Conservation (phyloP, 2,797 vertebrate genomes). For the Novumbra hubbsi region DNA sequence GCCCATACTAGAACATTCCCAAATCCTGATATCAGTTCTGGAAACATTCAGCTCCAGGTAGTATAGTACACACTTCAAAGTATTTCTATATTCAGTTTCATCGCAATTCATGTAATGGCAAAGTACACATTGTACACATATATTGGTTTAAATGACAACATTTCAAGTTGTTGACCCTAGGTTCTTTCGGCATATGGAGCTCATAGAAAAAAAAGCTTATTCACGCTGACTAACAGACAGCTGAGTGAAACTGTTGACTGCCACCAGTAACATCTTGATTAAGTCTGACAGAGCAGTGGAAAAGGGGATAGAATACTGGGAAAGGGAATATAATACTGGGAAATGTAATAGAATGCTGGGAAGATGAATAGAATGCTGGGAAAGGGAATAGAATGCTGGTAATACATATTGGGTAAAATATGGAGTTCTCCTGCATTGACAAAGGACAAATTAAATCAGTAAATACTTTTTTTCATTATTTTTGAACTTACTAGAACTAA, state of each 20-base stretch:
- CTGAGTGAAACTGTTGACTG: conserved; percentile 3
- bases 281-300: conserved; percentile 1
- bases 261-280: not conserved
- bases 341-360: not conserved
- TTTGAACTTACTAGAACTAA: too few species aligned
- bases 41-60: not conserved
- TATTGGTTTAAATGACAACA: not conserved
- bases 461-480: not conserved
- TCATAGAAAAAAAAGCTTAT: conserved; percentile 1
- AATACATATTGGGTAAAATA: not conserved
- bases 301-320: not conserved
- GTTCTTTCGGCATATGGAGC: not conserved
- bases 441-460: not conserved
- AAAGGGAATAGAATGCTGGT: not conserved
- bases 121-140: too few species aligned
- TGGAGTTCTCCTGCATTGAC: not conserved
- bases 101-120: not conserved
- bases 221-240: conserved; percentile 3
- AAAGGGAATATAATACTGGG: not conserved
- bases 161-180: not conserved
- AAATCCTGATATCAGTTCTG: not conserved
- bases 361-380: not conserved
- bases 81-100: not conserved
- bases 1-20: not conserved
- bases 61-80: not conserved